Evolutionary conservation across 2,113 vertebrate genomes (phyloP), one percentile per base, ranked within the genome.

Genomic region (Triplophysa siluroides): DNA sequence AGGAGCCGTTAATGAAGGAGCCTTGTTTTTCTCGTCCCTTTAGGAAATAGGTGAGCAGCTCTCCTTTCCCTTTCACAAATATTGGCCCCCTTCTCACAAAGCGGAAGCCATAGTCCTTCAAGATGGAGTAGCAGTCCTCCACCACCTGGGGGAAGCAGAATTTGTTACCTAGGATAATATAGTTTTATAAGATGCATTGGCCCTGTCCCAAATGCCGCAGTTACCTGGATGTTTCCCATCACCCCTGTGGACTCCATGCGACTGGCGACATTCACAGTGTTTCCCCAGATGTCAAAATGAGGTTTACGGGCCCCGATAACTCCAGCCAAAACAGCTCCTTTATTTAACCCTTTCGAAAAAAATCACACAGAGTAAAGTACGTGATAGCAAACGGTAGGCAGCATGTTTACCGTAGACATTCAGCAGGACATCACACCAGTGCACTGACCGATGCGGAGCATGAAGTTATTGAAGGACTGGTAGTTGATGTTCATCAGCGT

Each of bases 401-500:
- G n/a, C 38, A 38, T 38, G 33, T 38, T 43, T 16, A 33, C 41
- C 12, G 50, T 9, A 41, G 24, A 11, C 52, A 21, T 13, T 12
- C 3, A 38, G 21, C 26, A 29, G 4, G n/a, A 21, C n/a, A 56
- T 7, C 69, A 0, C n/a, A 56, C 8, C 69, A 0, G 24, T 12
- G 10, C 7, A 87, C 93, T 88, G 88, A 95, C 97, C 97, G 16
- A 98, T 99, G 21, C 97, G 94, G 13, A 99, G 93, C 97, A 98
- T 99, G 92, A 99, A 98, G 93, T 99, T 99, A 88, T 99, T 99
- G 91, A 99, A 99, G 19, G 97, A 99, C 87, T 99, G 97, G 83
- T 98, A 97, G 91, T 99, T 99, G 90, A 99, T 99, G 91, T 98
- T 98, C 88, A 96, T 97, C 19, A 99, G 90, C 0, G 97, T 97